These are phyloP conservation scores for Dromaius novaehollandiae DNA, from an alignment of 2,113 vertebrate species.

Conservation along the genomic window DNA sequence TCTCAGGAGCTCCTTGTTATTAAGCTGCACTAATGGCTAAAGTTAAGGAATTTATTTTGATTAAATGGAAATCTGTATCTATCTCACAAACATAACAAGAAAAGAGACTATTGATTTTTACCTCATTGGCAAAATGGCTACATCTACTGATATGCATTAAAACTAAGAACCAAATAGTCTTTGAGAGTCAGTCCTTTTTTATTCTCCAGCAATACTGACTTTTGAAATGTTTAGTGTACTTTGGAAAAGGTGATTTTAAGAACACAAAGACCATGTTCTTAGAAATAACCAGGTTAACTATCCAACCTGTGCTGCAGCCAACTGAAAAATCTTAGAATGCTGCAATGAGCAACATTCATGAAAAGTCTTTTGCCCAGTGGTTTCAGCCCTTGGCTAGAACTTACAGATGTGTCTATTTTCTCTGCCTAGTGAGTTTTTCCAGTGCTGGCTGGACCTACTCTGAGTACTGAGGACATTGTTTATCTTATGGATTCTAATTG, in stretches of 20 bases:
- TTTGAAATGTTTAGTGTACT: not conserved
- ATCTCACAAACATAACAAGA: not conserved
- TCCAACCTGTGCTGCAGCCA: not conserved
- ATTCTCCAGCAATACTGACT: not conserved
- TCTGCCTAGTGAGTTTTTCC: not conserved
- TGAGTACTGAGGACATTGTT: fast-evolving
- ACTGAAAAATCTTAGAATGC: not conserved
- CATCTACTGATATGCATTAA: not conserved
- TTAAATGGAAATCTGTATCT: constrained; percentile 31
- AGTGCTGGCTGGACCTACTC: not conserved
- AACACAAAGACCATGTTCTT: not conserved
- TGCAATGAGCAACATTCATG: fast-evolving
- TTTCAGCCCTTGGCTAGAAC: not conserved
- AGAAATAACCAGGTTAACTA: not conserved
- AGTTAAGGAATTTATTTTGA: constrained; percentile 37
- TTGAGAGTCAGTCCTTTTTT: not conserved
- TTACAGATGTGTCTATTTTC: not conserved
- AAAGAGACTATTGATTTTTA: constrained; percentile 20
- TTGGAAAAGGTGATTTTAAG: not conserved
- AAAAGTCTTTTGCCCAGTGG: not conserved
- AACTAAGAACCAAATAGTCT: not conserved
- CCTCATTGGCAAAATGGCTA: not conserved
- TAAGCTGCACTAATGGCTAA: not conserved
- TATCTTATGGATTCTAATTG: not conserved
- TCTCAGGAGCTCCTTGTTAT: not conserved